Conservation (phyloP, 2,888 invertebrate species). For the Notodromas monacha region DNA sequence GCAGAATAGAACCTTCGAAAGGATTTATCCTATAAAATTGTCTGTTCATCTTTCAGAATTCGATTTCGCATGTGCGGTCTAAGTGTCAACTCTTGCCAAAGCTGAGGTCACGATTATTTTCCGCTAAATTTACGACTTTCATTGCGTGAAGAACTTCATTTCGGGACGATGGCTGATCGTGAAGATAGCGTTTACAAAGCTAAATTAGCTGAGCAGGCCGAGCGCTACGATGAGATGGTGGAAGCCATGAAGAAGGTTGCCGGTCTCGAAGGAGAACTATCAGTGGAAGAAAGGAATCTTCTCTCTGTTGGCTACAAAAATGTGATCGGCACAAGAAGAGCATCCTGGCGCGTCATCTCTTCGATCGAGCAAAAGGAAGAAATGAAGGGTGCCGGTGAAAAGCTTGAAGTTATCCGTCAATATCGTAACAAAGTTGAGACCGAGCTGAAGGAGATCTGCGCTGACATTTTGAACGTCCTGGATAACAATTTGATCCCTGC, state of each 20-base stretch:
- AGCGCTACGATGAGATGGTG: background rate
- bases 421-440: background rate
- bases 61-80: too few species aligned
- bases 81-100: too few species aligned
- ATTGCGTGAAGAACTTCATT: too few species aligned
- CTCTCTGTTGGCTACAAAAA: background rate
- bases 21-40: too few species aligned
- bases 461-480: constrained; percentile 1
- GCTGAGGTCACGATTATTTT: too few species aligned
- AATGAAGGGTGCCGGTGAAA: background rate
- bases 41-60: too few species aligned
- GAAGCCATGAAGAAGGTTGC: background rate
- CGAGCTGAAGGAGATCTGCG: background rate
- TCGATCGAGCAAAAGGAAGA: background rate
- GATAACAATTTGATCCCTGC: background rate
- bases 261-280: background rate
- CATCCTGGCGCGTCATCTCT: background rate
- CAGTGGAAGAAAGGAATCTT: constrained; percentile 1
- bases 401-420: background rate
- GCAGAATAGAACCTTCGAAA: too few species aligned
- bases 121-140: too few species aligned
- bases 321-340: constrained; percentile 1
- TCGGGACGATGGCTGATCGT: too few species aligned
- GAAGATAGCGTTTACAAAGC: too few species aligned
- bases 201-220: background rate